These are phyloP conservation scores for Agrilus biguttatus DNA, from an alignment of 2,888 invertebrate genomes.

Conservation along the genomic window DNA sequence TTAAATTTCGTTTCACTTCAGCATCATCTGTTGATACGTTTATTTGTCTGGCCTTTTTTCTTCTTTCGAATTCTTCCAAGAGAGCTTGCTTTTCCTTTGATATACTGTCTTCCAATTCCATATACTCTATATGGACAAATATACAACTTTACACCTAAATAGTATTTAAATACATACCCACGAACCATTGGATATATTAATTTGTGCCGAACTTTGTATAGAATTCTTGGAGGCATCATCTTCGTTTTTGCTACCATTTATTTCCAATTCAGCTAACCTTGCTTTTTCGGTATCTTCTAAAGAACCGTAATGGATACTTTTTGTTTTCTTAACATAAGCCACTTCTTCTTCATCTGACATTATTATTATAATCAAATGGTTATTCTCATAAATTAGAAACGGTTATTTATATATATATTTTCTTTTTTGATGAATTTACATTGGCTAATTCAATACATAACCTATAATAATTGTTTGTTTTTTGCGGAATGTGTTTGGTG, in stretches of 20 bases:
- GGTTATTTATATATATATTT: too few relatives aligned
- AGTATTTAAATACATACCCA: neutral
- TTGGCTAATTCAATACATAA: too few relatives aligned
- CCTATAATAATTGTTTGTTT: too few relatives aligned
- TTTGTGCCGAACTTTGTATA: slow-evolving; percentile 42
- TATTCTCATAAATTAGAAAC: too few relatives aligned
- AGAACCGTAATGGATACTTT: slow-evolving; percentile 79
- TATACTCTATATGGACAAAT: slow-evolving; percentile 42
- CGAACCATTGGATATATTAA: slow-evolving; percentile 51
- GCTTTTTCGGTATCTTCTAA: slow-evolving; percentile 72
- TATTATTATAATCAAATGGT: slow-evolving; percentile 1
- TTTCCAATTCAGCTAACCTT: slow-evolving; percentile 45
- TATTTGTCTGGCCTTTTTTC: slow-evolving; percentile 84
- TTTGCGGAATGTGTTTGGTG: too few relatives aligned
- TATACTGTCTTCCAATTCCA: slow-evolving; percentile 77
- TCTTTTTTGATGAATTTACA: too few relatives aligned
- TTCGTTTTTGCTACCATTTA: slow-evolving; percentile 45
- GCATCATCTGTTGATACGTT: slow-evolving; percentile 97
- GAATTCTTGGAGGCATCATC: slow-evolving; percentile 39
- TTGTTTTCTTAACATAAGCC: slow-evolving; percentile 55
- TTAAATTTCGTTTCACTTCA: slow-evolving; percentile 82
- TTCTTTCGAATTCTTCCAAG: slow-evolving; percentile 89
- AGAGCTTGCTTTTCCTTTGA: slow-evolving; percentile 80
- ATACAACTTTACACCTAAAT: neutral
- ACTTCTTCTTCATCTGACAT: slow-evolving; percentile 82